These are phyloP conservation scores for Cettia cetti DNA, from an alignment of 2,113 vertebrate species.

Conservation along the genomic window DNA sequence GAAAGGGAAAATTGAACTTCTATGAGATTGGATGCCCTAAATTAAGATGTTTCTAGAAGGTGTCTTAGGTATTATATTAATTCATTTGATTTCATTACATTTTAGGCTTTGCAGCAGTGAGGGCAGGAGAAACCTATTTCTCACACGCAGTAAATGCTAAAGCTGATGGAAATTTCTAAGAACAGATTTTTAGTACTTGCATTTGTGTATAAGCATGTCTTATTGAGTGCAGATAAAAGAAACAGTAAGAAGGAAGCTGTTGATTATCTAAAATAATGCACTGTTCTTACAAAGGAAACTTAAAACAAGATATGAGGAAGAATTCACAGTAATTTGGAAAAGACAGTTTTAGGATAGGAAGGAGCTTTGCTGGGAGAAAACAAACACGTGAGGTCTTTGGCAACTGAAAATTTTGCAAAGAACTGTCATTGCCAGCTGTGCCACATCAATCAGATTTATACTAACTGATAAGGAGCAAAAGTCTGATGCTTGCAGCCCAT, in stretches of 20 bases:
- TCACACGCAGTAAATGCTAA: background rate
- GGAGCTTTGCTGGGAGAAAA: background rate
- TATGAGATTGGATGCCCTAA: background rate
- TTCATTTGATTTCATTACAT: background rate
- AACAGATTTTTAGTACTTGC: background rate
- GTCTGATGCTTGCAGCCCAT: background rate
- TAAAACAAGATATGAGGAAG: background rate
- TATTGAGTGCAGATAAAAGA: background rate
- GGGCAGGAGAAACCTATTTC: background rate
- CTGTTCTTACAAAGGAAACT: background rate
- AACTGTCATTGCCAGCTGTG: background rate
- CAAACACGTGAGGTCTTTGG: background rate
- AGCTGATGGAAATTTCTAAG: background rate
- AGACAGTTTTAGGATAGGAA: background rate
- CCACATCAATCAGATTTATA: background rate
- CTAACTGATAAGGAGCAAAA: background rate
- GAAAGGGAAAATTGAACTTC: background rate
- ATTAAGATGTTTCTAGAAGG: background rate
- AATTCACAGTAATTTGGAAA: background rate
- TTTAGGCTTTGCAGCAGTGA: background rate
- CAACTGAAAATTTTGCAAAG: background rate
- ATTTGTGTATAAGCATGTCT: background rate
- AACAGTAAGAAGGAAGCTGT: background rate
- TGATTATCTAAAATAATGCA: background rate
- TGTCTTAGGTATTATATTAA: background rate